A percentile compares a stretch with the other conserved stretches of the same genome.
phyloP scores from a whole-genome alignment of 1,140 invertebrate genomes.

The Drosophila setifemur region DNA sequence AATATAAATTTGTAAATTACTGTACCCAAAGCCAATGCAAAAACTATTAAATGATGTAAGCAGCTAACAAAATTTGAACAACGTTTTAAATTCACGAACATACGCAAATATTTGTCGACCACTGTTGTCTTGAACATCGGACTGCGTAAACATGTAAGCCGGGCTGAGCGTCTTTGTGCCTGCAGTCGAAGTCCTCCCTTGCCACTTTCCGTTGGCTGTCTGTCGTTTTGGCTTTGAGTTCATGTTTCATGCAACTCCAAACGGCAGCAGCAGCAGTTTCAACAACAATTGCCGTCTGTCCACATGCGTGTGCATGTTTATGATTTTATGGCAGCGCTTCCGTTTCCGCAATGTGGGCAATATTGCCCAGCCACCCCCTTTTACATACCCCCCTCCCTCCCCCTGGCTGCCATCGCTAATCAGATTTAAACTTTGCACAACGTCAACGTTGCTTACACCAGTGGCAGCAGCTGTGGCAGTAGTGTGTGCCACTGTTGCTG shows the following conservation, averaged over 20 bases:
- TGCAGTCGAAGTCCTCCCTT: constrained; percentile 34
- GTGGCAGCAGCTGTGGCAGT: constrained; percentile 25
- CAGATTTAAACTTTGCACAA: constrained; percentile 80
- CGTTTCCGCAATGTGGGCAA: constrained; percentile 65
- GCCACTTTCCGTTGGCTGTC: constrained; percentile 30
- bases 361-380: constrained; percentile 38
- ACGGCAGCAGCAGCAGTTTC: constrained; percentile 33
- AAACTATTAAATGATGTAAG: no score
- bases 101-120: no score
- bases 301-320: constrained; percentile 77
- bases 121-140: no score
- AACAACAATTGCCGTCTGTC: constrained; percentile 48
- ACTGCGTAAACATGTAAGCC: neutral
- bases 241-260: constrained; percentile 68
- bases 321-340: constrained; percentile 81
- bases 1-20: no score
- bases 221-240: constrained; percentile 59
- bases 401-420: constrained; percentile 60
- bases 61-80: no score
- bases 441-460: constrained; percentile 67
- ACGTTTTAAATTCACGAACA: no score
- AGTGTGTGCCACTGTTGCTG: constrained; percentile 22
- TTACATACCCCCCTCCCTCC: neutral
- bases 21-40: no score
- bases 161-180: constrained; percentile 51